These are phyloP conservation scores for Podarcis muralis DNA, from an alignment of 2,113 vertebrate species.

Conservation along the genomic window DNA sequence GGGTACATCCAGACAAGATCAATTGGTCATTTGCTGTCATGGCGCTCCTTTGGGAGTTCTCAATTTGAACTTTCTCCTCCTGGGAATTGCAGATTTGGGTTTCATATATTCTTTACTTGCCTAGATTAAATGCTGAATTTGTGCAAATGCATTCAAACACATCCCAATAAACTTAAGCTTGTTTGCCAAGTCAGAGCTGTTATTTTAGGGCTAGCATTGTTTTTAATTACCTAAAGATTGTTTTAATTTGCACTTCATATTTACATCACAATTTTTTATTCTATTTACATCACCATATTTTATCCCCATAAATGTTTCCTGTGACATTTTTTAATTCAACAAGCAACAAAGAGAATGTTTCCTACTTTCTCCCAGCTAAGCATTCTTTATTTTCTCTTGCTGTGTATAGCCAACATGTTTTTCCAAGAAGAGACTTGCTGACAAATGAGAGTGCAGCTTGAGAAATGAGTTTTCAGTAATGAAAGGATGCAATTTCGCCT, in stretches of 20 bases:
- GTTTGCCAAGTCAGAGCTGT: not conserved
- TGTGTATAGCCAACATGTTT: not conserved
- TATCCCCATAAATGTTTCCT: not conserved
- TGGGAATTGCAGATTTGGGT: not conserved
- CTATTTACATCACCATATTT: not conserved
- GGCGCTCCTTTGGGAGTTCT: not conserved
- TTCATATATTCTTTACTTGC: not conserved
- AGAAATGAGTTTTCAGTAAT: not conserved
- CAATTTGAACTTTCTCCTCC: not conserved
- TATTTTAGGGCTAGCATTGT: too few species aligned
- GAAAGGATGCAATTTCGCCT: not conserved
- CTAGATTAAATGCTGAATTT: not conserved
- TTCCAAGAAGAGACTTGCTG: not conserved
- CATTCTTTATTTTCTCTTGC: not conserved
- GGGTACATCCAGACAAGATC: not conserved
- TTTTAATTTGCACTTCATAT: not conserved
- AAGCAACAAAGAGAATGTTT: not conserved
- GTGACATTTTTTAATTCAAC: too few species aligned
- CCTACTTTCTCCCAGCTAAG: not conserved
- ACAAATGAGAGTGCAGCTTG: not conserved
- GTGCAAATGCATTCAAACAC: not conserved
- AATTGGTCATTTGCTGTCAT: not conserved
- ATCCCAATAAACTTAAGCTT: not conserved
- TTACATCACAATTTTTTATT: not conserved
- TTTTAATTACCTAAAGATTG: too few species aligned